Evolutionary conservation across 2,113 vertebrate species (phyloP).

Genomic region (Polypterus senegalus): DNA sequence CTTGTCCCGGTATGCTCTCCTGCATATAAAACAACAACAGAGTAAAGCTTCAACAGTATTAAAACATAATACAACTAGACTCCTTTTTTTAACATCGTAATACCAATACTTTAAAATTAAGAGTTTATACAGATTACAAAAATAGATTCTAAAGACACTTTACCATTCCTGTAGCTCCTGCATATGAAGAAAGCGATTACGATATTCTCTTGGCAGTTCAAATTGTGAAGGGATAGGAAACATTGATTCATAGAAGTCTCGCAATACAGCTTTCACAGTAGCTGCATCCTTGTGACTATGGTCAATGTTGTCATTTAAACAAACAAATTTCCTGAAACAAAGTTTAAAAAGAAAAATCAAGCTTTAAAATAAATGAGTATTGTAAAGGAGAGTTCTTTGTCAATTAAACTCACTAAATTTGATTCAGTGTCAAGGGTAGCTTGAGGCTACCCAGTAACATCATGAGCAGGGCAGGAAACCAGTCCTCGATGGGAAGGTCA

Average conservation of each 20-base stretch:
- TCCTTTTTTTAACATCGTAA: too few relatives aligned
- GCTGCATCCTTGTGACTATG: conserved; percentile 87
- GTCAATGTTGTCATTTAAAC: conserved; percentile 95
- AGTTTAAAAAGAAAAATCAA: not conserved
- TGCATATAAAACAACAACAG: conserved; percentile 38
- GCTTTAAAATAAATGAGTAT: not conserved
- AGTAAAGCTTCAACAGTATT: conserved; percentile 4
- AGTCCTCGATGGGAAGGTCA: too few relatives aligned
- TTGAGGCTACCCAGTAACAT: too few relatives aligned
- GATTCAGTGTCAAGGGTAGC: too few relatives aligned
- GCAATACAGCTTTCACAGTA: conserved; percentile 89
- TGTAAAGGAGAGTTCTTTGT: too few relatives aligned
- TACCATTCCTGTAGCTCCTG: conserved; percentile 91
- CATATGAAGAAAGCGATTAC: conserved; percentile 93
- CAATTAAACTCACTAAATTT: too few relatives aligned
- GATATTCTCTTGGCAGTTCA: conserved; percentile 86
- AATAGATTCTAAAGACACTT: not conserved
- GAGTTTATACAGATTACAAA: too few relatives aligned
- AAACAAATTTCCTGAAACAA: conserved; percentile 84
- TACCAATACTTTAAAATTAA: too few relatives aligned
- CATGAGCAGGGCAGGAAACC: too few relatives aligned
- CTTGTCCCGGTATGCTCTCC: conserved; percentile 87
- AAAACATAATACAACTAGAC: too few relatives aligned
- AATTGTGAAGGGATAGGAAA: conserved; percentile 90
- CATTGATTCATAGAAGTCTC: conserved; percentile 97